These are phyloP conservation scores for Zaprionus camerounensis DNA, from an alignment of 1,140 invertebrate species.

Conservation along the genomic window DNA sequence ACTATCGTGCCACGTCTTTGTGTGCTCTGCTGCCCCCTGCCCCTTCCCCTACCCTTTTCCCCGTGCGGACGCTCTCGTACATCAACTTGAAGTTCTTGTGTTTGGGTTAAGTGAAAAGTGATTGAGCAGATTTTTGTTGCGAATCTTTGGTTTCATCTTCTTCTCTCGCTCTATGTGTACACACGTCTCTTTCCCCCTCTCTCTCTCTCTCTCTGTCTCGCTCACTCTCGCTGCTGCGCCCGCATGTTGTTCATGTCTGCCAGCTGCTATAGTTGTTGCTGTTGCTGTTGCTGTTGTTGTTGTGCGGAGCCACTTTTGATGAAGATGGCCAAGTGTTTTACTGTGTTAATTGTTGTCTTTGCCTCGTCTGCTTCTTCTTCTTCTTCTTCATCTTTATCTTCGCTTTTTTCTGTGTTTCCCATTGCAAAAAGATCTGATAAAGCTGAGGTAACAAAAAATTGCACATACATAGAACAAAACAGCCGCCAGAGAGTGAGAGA, in stretches of 20 bases:
- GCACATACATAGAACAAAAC: constrained; percentile 45
- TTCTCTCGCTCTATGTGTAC: not conserved
- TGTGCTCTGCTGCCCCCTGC: constrained; percentile 3
- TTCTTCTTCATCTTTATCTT: constrained; percentile 34
- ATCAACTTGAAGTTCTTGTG: constrained; percentile 78
- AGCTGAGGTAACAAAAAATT: constrained; percentile 42
- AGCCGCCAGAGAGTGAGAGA: not conserved
- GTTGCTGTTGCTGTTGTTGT: constrained; percentile 42
- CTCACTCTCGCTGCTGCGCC: constrained; percentile 35
- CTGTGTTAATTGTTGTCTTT: constrained; percentile 70
- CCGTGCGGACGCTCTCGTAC: constrained; percentile 10
- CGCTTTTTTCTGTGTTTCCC: constrained; percentile 27
- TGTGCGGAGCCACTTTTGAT: constrained; percentile 46
- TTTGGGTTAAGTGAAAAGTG: constrained; percentile 82
- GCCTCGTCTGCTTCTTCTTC: constrained; percentile 35
- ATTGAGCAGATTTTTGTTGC: constrained; percentile 81
- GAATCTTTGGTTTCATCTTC: constrained; percentile 69
- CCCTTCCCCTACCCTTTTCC: not conserved
- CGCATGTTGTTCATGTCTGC: constrained; percentile 55
- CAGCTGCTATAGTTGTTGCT: constrained; percentile 20
- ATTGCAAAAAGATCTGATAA: constrained; percentile 45
- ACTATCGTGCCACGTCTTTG: constrained; percentile 33
- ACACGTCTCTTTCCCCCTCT: not conserved
- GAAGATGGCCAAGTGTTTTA: constrained; percentile 60
- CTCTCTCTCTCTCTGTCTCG: not conserved